These are phyloP conservation scores for Arenicola marina DNA, from an alignment of 2,888 invertebrate genomes.

Conservation along the genomic window DNA sequence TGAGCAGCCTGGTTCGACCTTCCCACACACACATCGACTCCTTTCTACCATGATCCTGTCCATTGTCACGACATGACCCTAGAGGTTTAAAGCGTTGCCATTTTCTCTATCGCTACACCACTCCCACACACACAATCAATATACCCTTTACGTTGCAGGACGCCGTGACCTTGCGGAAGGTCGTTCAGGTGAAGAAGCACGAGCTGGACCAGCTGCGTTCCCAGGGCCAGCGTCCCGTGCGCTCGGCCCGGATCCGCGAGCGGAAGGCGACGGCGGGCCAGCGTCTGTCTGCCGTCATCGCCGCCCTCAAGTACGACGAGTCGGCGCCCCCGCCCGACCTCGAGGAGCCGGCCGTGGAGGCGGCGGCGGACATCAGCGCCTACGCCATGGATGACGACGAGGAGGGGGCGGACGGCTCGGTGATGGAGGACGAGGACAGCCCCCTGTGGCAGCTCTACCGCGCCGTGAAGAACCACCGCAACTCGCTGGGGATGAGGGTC, in stretches of 20 bases:
- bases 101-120: no score
- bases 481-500: constrained; percentile 72
- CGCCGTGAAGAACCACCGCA: constrained; percentile 68
- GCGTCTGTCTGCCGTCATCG: constrained; percentile 19
- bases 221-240: constrained; percentile 1
- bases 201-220: constrained; percentile 40
- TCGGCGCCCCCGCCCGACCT: constrained; percentile 13
- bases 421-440: constrained; percentile 53
- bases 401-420: constrained; percentile 42
- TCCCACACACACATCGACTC: no score
- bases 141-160: constrained; percentile 69
- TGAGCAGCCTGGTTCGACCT: no score
- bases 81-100: no score
- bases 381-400: constrained; percentile 68
- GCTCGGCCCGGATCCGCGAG: constrained; percentile 17
- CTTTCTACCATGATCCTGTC: no score
- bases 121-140: no score
- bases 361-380: neutral
- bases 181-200: constrained; percentile 62
- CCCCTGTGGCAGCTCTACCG: constrained; percentile 87
- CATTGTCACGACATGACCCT: no score
- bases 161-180: constrained; percentile 85
- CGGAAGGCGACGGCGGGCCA: constrained; percentile 4
- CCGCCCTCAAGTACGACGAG: constrained; percentile 17
- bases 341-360: constrained; percentile 13